Percentiles rank a stretch among this genome's conserved stretches.
These are phyloP conservation scores for Asarcornis scutulata DNA, from an alignment of 2,113 vertebrate species.

Conservation along the genomic window DNA sequence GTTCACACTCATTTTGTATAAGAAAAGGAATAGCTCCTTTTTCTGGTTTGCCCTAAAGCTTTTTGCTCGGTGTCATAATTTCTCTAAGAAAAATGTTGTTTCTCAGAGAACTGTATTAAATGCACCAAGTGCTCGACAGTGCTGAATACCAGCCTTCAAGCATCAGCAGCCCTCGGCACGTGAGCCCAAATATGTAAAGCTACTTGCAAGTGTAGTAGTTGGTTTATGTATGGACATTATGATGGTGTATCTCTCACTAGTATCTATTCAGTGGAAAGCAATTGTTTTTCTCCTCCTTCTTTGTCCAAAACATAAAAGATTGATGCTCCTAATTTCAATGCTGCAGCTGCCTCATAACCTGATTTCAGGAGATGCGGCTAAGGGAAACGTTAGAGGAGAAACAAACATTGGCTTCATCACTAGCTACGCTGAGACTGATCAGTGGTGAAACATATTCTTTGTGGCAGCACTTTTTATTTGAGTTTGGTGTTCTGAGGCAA, in stretches of 20 bases:
- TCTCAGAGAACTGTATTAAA: conserved; percentile 4
- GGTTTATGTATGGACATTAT: background rate
- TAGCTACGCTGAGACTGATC: conserved; percentile 9
- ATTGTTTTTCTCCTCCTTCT: conserved; percentile 21
- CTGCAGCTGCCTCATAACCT: conserved; percentile 60
- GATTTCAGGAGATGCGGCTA: conserved; percentile 42
- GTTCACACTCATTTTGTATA: background rate
- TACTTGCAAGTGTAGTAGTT: background rate
- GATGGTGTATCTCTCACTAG: rapidly evolving
- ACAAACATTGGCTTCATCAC: background rate
- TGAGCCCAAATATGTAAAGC: background rate
- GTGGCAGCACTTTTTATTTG: background rate
- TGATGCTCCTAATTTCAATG: conserved; percentile 53
- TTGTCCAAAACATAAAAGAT: conserved; percentile 66
- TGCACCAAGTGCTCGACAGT: conserved; percentile 5
- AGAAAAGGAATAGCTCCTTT: background rate
- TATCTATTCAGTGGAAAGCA: background rate
- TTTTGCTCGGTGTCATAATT: background rate
- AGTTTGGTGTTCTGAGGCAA: background rate
- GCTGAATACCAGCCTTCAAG: background rate
- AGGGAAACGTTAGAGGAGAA: conserved; percentile 36
- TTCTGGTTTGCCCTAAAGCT: background rate
- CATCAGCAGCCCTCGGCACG: conserved; percentile 21
- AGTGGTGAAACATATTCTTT: background rate
- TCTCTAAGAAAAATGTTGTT: conserved; percentile 31